Evolutionary conservation across 2,888 invertebrate genomes (phyloP).

Genomic region (Tetanocera ferruginea): DNA sequence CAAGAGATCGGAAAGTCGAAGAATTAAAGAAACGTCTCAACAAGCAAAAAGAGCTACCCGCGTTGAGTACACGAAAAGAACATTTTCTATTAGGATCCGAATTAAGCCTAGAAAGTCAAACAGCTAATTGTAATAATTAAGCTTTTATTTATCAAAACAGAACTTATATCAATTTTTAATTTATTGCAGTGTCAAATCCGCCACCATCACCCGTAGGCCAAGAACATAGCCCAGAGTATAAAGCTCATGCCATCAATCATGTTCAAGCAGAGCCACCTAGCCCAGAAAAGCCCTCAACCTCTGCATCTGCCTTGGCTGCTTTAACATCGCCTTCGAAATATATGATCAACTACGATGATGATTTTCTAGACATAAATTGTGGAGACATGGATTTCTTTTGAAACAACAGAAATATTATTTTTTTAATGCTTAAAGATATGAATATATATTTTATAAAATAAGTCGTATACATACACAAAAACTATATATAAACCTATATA

Average conservation of each 20-base stretch:
- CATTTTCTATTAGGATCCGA: slow-evolving; percentile 57
- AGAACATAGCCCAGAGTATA: slow-evolving; percentile 78
- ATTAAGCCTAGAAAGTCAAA: slow-evolving; percentile 58
- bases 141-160: not conserved
- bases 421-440: not conserved
- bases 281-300: slow-evolving; percentile 64
- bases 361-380: slow-evolving; percentile 80
- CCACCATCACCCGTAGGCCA: slow-evolving; percentile 85
- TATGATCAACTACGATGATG: slow-evolving; percentile 75
- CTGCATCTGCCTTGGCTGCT: slow-evolving; percentile 52
- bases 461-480: slow-evolving; percentile 6
- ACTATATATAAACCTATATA: not conserved
- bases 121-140: slow-evolving; percentile 57
- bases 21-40: slow-evolving; percentile 76
- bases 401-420: slow-evolving; percentile 46
- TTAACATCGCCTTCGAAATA: slow-evolving; percentile 43
- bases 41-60: slow-evolving; percentile 63
- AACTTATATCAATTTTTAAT: slow-evolving; percentile 7
- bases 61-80: slow-evolving; percentile 61
- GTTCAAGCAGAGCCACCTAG: slow-evolving; percentile 54
- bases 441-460: slow-evolving; percentile 38
- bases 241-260: slow-evolving; percentile 70
- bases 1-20: slow-evolving; percentile 77
- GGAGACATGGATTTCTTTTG: slow-evolving; percentile 81
- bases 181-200: slow-evolving; percentile 74